phyloP scores from a whole-genome alignment of 2,113 vertebrate species.

The Genyomyrus donnyi region DNA sequence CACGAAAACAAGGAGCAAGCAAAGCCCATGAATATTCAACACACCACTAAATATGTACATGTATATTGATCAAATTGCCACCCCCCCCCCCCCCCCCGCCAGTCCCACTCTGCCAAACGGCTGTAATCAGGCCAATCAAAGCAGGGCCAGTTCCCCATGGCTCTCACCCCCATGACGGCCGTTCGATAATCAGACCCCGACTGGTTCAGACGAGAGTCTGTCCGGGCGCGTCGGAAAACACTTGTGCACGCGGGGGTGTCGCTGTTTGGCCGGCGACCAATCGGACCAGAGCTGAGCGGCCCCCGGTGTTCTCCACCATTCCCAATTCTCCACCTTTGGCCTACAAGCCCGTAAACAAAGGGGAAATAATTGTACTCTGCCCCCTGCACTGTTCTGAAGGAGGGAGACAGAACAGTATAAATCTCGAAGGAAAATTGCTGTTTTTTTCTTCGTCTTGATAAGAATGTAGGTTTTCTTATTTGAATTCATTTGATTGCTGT shows the following conservation, averaged over 20 bases:
- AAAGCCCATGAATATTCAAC: conserved; percentile 42
- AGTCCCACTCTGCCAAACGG: background rate
- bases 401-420: background rate
- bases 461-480: background rate
- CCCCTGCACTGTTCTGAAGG: background rate
- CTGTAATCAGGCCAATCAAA: conserved; percentile 36
- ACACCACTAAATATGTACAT: conserved; percentile 17
- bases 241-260: conserved; percentile 31
- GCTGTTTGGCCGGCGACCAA: conserved; percentile 39
- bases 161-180: background rate
- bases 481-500: background rate
- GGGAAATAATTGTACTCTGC: conserved; percentile 2
- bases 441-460: background rate
- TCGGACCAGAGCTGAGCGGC: conserved; percentile 34
- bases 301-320: conserved; percentile 31
- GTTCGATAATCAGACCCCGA: conserved; percentile 45
- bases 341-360: conserved; percentile 25
- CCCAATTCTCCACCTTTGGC: conserved; percentile 23
- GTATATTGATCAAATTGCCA: conserved; percentile 44
- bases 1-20: background rate
- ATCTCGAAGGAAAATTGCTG: background rate
- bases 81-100: conserved; percentile 35
- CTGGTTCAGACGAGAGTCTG: conserved; percentile 32
- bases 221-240: conserved; percentile 24
- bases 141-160: conserved; percentile 10